Evolutionary conservation across 1,140 invertebrate genomes (phyloP), one percentile per base, ranked within the genome.

Genomic region (Vollenhovia emeryi): DNA sequence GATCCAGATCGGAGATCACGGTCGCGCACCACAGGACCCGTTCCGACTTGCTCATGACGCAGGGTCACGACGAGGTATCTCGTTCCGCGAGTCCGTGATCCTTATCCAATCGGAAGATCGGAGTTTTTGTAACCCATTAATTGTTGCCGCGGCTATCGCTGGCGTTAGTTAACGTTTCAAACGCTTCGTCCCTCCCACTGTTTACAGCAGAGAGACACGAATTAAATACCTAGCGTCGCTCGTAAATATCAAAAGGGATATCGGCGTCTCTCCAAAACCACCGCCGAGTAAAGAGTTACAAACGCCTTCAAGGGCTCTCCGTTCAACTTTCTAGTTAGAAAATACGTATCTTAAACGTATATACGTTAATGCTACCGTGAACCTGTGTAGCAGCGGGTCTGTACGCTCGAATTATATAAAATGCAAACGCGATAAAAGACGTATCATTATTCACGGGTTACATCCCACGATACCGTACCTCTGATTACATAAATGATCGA

Each of bases 1-100:
- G 85, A 91, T 92, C 90, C 91, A 91, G 93, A 93, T 93, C 90
- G 88, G 89, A 88, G 89, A 93, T 92, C 89, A 89, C 76, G 89
- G 86, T 88, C 79, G 83, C 36, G 52, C 59, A 78, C 68, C 71
- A 71, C 79, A 18, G 36, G n/a, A 43, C 45, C 48, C 84, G 55
- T 68, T 79, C 40, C 27, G 45, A 69, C 86, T 43, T 48, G 75
- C 57, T 84, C 71, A 73, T 69, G 78, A 84, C 73, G 76, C 69
- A 86, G 87, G 91, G 90, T 92, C 91, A 91, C 73, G 84, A 83
- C 62, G 30, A 71, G 36, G 68, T 50, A 87, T 55, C 71, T 86
- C 57, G 84, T 24, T 80, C 8, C 30, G 13, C 21, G 45, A 5
- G 21, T n/a, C 24, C 11, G 48, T 13, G 33, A 69, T 71, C 11